Evolutionary conservation across 64 coral and sea anemone species (phyloP).

Genomic region (Porites lutea): DNA sequence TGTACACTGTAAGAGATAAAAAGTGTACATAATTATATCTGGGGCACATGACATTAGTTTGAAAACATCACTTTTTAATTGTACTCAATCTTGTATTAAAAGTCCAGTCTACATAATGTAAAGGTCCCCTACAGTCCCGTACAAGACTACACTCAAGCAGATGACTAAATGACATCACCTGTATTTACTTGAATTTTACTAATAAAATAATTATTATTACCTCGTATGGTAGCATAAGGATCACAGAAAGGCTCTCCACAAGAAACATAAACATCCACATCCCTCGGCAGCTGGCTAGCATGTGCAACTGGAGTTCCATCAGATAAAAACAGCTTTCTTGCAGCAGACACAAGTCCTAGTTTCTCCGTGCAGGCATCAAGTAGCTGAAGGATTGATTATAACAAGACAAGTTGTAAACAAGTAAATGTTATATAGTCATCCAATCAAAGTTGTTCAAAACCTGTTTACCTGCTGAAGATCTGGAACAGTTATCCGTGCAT

Average conservation of each 20-base stretch:
- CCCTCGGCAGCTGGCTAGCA: conserved; percentile 70
- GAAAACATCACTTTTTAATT: no score
- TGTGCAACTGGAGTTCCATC: conserved; percentile 82
- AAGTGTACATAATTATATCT: no score
- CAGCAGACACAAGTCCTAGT: conserved; percentile 91
- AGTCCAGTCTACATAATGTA: no score
- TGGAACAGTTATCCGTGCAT: conserved; percentile 91
- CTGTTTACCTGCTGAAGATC: conserved; percentile 74
- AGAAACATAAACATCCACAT: conserved; percentile 93
- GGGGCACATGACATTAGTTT: no score
- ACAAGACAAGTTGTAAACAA: not conserved
- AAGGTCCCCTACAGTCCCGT: no score
- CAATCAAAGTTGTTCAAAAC: not conserved
- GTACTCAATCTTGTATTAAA: no score
- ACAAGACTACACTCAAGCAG: no score
- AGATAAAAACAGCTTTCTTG: conserved; percentile 83
- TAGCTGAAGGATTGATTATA: conserved; percentile 42
- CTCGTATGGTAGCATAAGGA: conserved; percentile 78
- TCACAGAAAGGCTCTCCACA: conserved; percentile 96
- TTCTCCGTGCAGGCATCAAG: conserved; percentile 89
- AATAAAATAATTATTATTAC: not conserved
- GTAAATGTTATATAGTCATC: not conserved
- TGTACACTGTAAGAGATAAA: no score
- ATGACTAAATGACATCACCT: not conserved
- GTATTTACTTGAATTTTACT: no score